These are phyloP conservation scores for Thunnus maccoyii DNA, from an alignment of 2,113 vertebrate species.

Conservation along the genomic window DNA sequence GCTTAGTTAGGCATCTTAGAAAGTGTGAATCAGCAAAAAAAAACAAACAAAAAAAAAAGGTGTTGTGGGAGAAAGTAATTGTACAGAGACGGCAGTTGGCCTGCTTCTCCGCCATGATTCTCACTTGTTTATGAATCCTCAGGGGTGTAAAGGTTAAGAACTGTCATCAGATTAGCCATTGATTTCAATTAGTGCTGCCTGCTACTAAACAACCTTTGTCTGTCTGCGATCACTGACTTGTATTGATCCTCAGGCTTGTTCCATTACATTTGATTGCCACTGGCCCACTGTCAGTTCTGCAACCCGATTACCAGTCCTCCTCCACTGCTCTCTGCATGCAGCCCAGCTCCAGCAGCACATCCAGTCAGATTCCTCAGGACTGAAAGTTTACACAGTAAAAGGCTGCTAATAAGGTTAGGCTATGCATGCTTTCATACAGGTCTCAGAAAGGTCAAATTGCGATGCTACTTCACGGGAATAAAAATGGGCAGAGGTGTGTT, in stretches of 20 bases:
- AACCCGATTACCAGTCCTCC: slow-evolving; percentile 69
- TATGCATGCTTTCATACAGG: slow-evolving; percentile 27
- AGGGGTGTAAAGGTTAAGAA: slow-evolving; percentile 81
- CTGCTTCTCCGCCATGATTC: slow-evolving; percentile 55
- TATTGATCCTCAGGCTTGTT: slow-evolving; percentile 84
- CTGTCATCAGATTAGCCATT: slow-evolving; percentile 88
- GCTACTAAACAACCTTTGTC: slow-evolving; percentile 87
- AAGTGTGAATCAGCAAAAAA: slow-evolving; percentile 80
- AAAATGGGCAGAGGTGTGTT: slow-evolving; percentile 11
- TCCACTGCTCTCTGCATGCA: slow-evolving; percentile 22
- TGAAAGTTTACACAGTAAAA: slow-evolving; percentile 51
- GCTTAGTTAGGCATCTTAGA: slow-evolving; percentile 68
- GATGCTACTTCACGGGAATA: slow-evolving; percentile 31
- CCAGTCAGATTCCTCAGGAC: slow-evolving; percentile 32
- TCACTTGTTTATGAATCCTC: slow-evolving; percentile 81
- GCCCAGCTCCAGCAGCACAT: slow-evolving; percentile 16
- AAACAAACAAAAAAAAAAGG: background rate
- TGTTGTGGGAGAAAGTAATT: slow-evolving; percentile 62
- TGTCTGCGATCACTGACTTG: slow-evolving; percentile 81
- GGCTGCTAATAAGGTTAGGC: slow-evolving; percentile 72
- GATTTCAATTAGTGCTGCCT: slow-evolving; percentile 87
- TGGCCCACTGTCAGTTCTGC: slow-evolving; percentile 67
- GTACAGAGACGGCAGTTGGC: slow-evolving; percentile 15
- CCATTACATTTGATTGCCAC: slow-evolving; percentile 82
- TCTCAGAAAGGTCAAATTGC: slow-evolving; percentile 68